These are phyloP conservation scores for Enteromius radiatus DNA, from an alignment of 2,797 vertebrate species.

Conservation along the genomic window DNA sequence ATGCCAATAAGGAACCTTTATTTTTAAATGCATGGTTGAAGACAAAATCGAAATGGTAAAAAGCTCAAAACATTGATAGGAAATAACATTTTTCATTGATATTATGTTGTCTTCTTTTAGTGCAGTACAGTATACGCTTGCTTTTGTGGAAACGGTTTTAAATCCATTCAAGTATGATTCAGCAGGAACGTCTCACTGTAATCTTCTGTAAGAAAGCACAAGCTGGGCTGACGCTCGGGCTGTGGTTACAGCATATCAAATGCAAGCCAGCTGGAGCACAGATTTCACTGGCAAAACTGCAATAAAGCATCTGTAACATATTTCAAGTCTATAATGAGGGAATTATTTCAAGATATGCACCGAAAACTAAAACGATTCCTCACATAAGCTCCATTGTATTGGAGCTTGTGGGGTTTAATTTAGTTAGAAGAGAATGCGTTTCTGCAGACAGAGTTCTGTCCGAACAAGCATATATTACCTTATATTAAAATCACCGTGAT, in stretches of 20 bases:
- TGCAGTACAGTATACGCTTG: neutral
- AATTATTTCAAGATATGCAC: neutral
- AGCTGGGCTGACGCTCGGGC: neutral
- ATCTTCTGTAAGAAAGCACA: slow-evolving; percentile 16
- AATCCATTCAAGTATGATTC: neutral
- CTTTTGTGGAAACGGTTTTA: neutral
- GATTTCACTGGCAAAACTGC: neutral
- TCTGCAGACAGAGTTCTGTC: slow-evolving; percentile 8
- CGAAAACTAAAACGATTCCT: neutral
- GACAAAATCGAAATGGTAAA: neutral
- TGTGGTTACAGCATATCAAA: slow-evolving; percentile 8
- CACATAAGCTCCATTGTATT: neutral
- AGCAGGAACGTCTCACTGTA: slow-evolving; percentile 2
- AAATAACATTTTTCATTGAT: neutral
- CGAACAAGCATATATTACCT: slow-evolving; percentile 5
- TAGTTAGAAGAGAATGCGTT: neutral
- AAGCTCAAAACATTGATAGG: neutral
- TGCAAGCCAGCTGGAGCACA: slow-evolving; percentile 19
- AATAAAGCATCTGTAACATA: slow-evolving; percentile 2
- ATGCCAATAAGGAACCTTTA: neutral
- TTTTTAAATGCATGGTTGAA: neutral
- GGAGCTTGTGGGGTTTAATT: neutral
- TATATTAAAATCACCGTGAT: neutral
- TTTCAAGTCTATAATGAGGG: neutral
- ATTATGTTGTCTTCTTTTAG: neutral